Conservation (phyloP, 2,888 invertebrate genomes). For the Drosophila borborema region DNA sequence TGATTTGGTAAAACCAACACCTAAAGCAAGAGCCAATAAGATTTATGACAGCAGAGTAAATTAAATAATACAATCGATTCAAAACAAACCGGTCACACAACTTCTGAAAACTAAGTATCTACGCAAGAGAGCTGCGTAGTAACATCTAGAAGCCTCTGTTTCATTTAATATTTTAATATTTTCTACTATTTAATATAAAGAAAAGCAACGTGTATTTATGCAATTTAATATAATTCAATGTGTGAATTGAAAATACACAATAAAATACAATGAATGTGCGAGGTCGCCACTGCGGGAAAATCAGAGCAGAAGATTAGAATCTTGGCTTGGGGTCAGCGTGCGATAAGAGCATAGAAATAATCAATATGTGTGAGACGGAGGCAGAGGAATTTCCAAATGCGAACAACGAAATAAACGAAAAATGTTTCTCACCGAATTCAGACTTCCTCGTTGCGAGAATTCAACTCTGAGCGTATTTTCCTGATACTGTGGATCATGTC, state of each 20-base stretch:
- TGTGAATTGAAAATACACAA: neutral
- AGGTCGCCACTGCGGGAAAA: slow-evolving; percentile 11
- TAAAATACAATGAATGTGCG: neutral
- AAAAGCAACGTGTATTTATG: too few relatives aligned
- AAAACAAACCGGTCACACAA: slow-evolving; percentile 56
- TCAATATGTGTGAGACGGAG: neutral
- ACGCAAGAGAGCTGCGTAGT: slow-evolving; percentile 19
- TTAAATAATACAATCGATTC: slow-evolving; percentile 34
- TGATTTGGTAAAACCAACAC: slow-evolving; percentile 43
- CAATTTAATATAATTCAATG: neutral
- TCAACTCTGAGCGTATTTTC: slow-evolving; percentile 56
- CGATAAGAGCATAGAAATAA: slow-evolving; percentile 50
- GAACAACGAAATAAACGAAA: neutral
- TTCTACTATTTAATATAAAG: slow-evolving; percentile 25
- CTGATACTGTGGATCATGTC: slow-evolving; percentile 31
- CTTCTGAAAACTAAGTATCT: slow-evolving; percentile 28
- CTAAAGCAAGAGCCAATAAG: slow-evolving; percentile 17
- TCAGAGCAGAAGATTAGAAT: slow-evolving; percentile 35
- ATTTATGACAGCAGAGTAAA: slow-evolving; percentile 38
- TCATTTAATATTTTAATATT: slow-evolving; percentile 26
- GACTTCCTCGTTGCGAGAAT: slow-evolving; percentile 67
- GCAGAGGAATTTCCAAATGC: neutral
- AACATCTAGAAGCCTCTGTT: slow-evolving; percentile 18
- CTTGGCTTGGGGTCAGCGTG: slow-evolving; percentile 39
- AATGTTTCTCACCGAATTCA: slow-evolving; percentile 59